A percentile compares a stretch with the other conserved stretches of the same genome.
Conservation (phyloP, 2,113 vertebrate species). For the Cacatua alba region DNA sequence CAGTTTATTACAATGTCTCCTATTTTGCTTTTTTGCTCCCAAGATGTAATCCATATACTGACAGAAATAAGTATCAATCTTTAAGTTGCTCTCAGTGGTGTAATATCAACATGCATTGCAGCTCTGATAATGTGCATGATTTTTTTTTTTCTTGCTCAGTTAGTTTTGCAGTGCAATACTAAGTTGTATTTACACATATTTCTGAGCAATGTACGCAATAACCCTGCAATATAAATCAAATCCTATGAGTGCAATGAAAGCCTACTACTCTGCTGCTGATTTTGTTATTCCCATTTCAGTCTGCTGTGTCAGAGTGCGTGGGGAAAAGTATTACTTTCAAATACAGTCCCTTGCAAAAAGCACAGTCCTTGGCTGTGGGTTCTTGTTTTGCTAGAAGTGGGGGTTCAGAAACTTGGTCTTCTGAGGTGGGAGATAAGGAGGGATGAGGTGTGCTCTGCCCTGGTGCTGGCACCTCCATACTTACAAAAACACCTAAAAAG, state of each 20-base stretch:
- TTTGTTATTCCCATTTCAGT: not conserved
- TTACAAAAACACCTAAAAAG: not conserved
- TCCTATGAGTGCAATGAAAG: not conserved
- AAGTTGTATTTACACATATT: not conserved
- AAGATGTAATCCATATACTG: not conserved
- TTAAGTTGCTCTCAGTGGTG: not conserved
- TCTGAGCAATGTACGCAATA: accelerated
- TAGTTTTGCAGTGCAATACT: not conserved
- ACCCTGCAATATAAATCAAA: constrained; percentile 4
- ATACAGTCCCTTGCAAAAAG: not conserved
- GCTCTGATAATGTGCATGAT: not conserved
- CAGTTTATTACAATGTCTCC: not conserved
- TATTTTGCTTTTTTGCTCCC: not conserved
- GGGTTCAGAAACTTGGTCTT: not conserved
- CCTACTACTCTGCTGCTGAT: not conserved
- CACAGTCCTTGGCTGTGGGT: not conserved
- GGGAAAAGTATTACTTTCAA: not conserved
- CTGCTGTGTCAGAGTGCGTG: not conserved
- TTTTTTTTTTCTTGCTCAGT: not conserved
- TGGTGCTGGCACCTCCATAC: not conserved
- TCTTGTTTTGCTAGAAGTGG: not conserved
- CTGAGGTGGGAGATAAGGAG: not conserved
- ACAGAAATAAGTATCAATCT: not conserved
- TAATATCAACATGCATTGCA: not conserved
- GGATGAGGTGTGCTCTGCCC: not conserved